Base-by-base conservation (phyloP, 2,888 invertebrate genomes). In the Leptopilina drosophilae region DNA sequence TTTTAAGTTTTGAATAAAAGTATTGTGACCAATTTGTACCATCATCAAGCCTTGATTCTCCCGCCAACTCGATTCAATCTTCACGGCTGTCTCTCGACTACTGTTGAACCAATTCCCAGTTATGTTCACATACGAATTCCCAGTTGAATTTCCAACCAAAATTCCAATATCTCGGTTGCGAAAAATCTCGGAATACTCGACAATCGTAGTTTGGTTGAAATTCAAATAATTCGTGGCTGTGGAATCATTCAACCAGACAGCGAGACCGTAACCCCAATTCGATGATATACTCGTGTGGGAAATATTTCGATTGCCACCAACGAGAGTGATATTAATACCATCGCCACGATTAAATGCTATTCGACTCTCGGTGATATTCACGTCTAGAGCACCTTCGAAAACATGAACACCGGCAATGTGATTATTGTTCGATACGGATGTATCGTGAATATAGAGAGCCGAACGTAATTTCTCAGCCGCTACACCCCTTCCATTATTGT, bases 401-500 rank as follows among this genome's bases (percentile, higher is more conserved):
- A 99, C 95, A 88, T 98, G 97, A 5, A 99, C 93, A 8, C 99
- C 99, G 2, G 98, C 98, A 0, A 97, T 95, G 90, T 98, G 96
- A 82, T 96, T 95, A 90, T 98, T 98, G 87, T 96, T 96, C 0
- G 96, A 96, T 76, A 99, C 94, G 0, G 96, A 95, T 12, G 96
- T 96, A 62, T 95, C 94, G 87, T 97, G 96, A 75, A 99, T 94
- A 90, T 97, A 96, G n/a, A 98, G 92, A 89, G 96, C 96, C 15
- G 97, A 97, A 88, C 98, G 94, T 78, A 99, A 93, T 90, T 98
- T 97, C 91, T 98, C 97, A 14, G 97, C 95, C n/a, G 95, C 96
- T 76, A 99, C 94, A n/a, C 99, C 99, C 89, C 98, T 95, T 0
- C 99, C 99, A 85, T 96, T 96, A 92, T 99, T 99, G 90, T 97